These are phyloP conservation scores for Bombus confusus DNA, from an alignment of 1,140 invertebrate species.

Conservation along the genomic window DNA sequence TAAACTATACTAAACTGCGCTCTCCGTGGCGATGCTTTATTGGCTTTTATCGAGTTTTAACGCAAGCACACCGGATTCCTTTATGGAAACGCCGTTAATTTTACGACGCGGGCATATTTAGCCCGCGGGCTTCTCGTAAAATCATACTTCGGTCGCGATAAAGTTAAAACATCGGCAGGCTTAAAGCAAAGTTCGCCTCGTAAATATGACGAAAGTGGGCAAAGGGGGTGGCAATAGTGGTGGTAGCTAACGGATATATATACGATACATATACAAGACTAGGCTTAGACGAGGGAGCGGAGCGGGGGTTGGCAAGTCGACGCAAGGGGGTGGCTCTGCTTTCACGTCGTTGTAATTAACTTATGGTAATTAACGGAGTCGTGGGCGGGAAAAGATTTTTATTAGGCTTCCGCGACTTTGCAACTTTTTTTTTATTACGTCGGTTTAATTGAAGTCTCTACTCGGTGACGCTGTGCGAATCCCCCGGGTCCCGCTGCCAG, in stretches of 20 bases:
- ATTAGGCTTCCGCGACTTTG: constrained; percentile 47
- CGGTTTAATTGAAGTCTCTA: constrained; percentile 22
- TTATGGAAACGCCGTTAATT: constrained; percentile 82
- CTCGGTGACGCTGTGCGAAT: background rate
- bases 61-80: constrained; percentile 74
- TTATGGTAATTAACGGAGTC: constrained; percentile 60
- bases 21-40: constrained; percentile 75
- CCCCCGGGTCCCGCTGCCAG: background rate
- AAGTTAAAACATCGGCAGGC: constrained; percentile 79
- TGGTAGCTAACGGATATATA: background rate
- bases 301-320: background rate
- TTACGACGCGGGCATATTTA: constrained; percentile 81
- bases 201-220: constrained; percentile 70
- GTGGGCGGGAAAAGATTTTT: constrained; percentile 43
- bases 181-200: constrained; percentile 79
- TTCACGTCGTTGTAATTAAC: constrained; percentile 56
- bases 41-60: constrained; percentile 81
- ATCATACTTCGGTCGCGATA: constrained; percentile 80
- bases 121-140: constrained; percentile 79
- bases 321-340: constrained; percentile 17
- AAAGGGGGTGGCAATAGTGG: background rate
- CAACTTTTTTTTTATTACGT: constrained; percentile 42
- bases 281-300: background rate
- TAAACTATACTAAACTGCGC: constrained; percentile 67
- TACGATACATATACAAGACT: background rate